Evolutionary conservation across 2,888 invertebrate genomes (phyloP), one percentile per base, ranked within the genome.

Genomic region (Xestia c-nigrum): DNA sequence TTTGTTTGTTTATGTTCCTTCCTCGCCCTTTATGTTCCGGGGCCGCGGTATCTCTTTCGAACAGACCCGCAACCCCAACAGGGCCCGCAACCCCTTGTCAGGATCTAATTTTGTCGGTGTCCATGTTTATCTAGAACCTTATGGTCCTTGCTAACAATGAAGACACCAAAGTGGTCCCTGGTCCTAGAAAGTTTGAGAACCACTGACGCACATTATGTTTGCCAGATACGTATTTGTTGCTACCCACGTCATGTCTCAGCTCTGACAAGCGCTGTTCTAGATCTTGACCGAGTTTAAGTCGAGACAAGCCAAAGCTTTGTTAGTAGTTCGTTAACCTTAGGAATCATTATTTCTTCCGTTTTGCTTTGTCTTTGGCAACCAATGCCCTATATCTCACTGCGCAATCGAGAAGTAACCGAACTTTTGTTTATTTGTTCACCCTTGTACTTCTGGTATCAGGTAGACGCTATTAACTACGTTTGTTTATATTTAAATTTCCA

Each of bases 291-390:
- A 61, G 64, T 64, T 9, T n/a, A 16, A 16, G 43, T 64, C 31
- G n/a, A 38, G 19, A 19, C n/a, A 21, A 38, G 46, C 10, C 2
- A 64, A 76, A 16, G 55, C 50, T 63, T 74, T 76, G 76, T 52
- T 75, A 57, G 38, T 38, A 40, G 76, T 47, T 57, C 76, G 31
- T 57, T 57, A 1, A 57, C 78, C 47, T 77, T 75, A 46, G 46
- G 46, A 55, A 31, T 16, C 31, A 5, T 9, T 9, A 4, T 61
- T 31, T 19, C 19, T 38, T 61, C 43, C 38, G 38, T 78, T 43
- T 57, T n/a, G 6, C 19, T 65, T 21, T 50, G 40, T 14, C 72
- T n/a, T 40, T 61, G 10, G 24, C 70, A 46, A 43, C 6, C 57
- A n/a, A 47, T 72, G 47, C 0, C 40, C 19, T 38, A 57, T 16